These are phyloP conservation scores for Machimus atricapillus DNA, from an alignment of 2,888 invertebrate genomes.

Conservation along the genomic window DNA sequence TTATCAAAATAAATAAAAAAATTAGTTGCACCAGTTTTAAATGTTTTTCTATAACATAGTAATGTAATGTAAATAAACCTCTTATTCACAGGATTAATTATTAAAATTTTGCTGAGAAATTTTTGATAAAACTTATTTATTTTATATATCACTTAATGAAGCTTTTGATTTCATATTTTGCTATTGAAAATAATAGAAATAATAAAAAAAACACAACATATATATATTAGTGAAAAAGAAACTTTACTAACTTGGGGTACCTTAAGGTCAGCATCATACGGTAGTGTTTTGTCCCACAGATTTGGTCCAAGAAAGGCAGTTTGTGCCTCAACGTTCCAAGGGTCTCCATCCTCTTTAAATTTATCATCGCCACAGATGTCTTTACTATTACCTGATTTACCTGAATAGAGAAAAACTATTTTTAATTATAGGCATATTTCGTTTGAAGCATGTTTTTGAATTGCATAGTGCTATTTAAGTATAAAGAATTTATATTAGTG, in stretches of 20 bases:
- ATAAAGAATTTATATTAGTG: background rate
- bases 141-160: background rate
- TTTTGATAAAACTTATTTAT: no score
- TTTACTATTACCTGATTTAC: conserved; percentile 66
- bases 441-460: background rate
- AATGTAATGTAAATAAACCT: no score
- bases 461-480: background rate
- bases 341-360: conserved; percentile 83
- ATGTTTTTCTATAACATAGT: no score
- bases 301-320: conserved; percentile 96
- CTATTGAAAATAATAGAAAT: background rate
- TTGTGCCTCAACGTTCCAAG: conserved; percentile 90
- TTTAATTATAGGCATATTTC: conserved; percentile 49
- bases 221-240: conserved; percentile 19
- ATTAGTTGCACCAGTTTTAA: no score
- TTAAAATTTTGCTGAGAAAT: no score
- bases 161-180: background rate
- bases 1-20: no score
- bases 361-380: conserved; percentile 65
- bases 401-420: conserved; percentile 58
- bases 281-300: conserved; percentile 93
- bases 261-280: conserved; percentile 95
- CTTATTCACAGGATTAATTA: no score
- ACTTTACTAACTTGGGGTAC: conserved; percentile 74
- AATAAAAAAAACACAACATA: conserved; percentile 14